These are phyloP conservation scores for Lycaena phlaeas DNA, from an alignment of 2,888 invertebrate genomes.

Conservation along the genomic window DNA sequence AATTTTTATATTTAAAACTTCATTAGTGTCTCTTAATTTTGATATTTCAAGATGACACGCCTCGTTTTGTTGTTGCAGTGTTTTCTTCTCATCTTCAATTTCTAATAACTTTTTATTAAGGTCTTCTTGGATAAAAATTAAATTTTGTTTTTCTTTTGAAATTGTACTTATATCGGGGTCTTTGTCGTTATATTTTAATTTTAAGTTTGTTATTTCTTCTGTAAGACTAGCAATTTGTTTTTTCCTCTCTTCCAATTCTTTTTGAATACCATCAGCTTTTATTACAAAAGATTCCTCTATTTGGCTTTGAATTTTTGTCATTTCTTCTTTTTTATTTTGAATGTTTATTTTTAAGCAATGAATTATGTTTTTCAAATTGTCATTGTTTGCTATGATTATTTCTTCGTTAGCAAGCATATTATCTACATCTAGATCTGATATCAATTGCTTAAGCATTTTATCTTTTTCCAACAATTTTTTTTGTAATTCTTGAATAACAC, in stretches of 20 bases:
- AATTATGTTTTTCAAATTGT: conserved; percentile 52
- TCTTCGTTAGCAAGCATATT: conserved; percentile 48
- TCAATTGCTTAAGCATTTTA: conserved; percentile 22
- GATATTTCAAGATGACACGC: conserved; percentile 18
- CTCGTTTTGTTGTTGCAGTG: conserved; percentile 22
- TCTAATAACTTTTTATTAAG: conserved; percentile 26
- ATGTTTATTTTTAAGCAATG: conserved; percentile 40
- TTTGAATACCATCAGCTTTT: conserved; percentile 15
- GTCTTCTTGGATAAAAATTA: conserved; percentile 22
- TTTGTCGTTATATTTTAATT: conserved; percentile 28
- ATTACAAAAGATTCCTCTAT: conserved; percentile 14
- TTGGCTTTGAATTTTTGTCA: conserved; percentile 31
- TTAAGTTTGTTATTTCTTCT: conserved; percentile 27
- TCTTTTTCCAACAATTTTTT: conserved; percentile 36
- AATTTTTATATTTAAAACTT: conserved; percentile 24
- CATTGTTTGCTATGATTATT: conserved; percentile 47
- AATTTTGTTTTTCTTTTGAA: conserved; percentile 26
- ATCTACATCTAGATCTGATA: conserved; percentile 36
- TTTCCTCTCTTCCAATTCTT: conserved; percentile 29
- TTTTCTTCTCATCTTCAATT: conserved; percentile 15
- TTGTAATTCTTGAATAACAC: conserved; percentile 44
- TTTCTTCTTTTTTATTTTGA: conserved; percentile 38
- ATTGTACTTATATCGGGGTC: conserved; percentile 29
- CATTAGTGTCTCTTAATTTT: conserved; percentile 28
- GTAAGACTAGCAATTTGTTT: conserved; percentile 28